A percentile compares a stretch with the other conserved stretches of the same genome.
Conservation (phyloP, 2,113 vertebrate species). For the Vombatus ursinus region DNA sequence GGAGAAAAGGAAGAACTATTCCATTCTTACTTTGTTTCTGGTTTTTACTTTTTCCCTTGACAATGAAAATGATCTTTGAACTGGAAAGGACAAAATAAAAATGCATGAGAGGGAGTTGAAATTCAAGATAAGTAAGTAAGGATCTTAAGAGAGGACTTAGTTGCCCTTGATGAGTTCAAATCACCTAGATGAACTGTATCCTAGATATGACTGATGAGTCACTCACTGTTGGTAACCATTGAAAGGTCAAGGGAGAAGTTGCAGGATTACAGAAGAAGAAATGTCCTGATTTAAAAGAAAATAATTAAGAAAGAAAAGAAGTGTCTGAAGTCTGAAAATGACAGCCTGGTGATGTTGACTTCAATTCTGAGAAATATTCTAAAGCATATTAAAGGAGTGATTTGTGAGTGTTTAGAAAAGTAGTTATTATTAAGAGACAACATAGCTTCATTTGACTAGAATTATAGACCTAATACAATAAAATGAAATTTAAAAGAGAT, state of each 20-base stretch:
- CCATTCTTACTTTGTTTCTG: neutral
- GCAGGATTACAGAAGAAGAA: neutral
- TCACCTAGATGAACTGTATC: neutral
- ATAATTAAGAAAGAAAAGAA: neutral
- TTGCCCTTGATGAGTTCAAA: neutral
- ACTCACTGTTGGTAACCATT: neutral
- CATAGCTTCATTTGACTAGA: neutral
- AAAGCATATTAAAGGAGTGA: neutral
- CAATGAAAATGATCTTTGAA: neutral
- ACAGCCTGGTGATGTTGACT: neutral
- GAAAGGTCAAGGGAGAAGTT: neutral
- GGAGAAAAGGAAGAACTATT: neutral
- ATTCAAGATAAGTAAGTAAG: neutral
- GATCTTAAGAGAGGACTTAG: neutral
- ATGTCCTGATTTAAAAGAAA: neutral
- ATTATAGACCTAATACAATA: neutral
- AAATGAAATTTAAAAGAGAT: neutral
- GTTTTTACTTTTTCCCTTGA: neutral
- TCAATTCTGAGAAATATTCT: neutral
- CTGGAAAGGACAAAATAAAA: neutral
- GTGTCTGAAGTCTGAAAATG: neutral
- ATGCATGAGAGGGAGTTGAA: neutral
- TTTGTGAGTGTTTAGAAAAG: neutral
- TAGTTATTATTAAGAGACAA: neutral
- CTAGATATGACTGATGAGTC: neutral